phyloP scores from a whole-genome alignment of 2,797 vertebrate genomes.

The Sebastes melanostomus region DNA sequence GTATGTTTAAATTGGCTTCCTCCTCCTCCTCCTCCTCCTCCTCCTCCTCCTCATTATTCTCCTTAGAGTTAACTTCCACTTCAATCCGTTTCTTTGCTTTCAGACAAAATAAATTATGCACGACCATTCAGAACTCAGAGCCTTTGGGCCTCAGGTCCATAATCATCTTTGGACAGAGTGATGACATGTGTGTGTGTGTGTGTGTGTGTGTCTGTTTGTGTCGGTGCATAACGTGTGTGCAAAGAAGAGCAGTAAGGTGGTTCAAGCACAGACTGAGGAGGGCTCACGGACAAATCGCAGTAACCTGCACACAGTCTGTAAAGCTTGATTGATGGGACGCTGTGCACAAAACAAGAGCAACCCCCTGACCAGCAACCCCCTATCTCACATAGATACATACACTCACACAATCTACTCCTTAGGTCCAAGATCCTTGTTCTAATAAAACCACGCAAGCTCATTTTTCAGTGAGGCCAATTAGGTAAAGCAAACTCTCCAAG shows the following conservation, averaged over 20 bases:
- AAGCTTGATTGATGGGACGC: constrained; percentile 68
- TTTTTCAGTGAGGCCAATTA: constrained; percentile 86
- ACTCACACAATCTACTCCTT: constrained; percentile 20
- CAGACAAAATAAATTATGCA: constrained; percentile 68
- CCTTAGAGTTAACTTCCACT: constrained; percentile 54
- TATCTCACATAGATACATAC: neutral
- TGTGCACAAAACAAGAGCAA: constrained; percentile 56
- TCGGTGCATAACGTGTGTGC: neutral
- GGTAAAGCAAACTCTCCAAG: constrained; percentile 83
- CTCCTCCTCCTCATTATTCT: neutral
- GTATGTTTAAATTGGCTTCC: neutral
- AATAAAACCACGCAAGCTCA: constrained; percentile 77
- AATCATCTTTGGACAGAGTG: constrained; percentile 60
- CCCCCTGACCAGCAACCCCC: constrained; percentile 37
- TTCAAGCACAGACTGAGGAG: constrained; percentile 32
- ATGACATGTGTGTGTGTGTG: neutral
- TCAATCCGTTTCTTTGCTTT: constrained; percentile 35
- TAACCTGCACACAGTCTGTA: constrained; percentile 53
- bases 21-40: constrained; percentile 18
- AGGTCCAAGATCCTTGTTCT: constrained; percentile 70
- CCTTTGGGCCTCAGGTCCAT: constrained; percentile 36
- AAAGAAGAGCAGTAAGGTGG: neutral
- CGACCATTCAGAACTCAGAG: constrained; percentile 64
- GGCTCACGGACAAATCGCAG: constrained; percentile 58
- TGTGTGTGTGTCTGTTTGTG: neutral